A percentile compares a stretch with the other conserved stretches of the same genome.
Evolutionary conservation across 64 coral and sea anemone species (phyloP).

Genomic region (Montipora sp.): DNA sequence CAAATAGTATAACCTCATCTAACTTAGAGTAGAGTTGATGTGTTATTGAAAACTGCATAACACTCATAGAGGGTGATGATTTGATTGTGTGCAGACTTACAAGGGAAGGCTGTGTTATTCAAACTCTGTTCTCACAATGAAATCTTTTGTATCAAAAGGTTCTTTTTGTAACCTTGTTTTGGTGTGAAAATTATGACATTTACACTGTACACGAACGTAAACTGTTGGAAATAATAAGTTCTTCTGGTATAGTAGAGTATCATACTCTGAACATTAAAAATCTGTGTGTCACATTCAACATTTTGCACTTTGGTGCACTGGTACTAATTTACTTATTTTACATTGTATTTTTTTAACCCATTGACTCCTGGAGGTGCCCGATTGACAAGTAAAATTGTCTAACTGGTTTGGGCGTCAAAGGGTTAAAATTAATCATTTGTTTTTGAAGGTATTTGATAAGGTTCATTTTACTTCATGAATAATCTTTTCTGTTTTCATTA

Average conservation of each 20-base stretch:
- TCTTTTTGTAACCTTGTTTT: constrained; percentile 57
- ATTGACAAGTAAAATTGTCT: too few species aligned
- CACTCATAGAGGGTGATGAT: background rate
- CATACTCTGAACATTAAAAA: background rate
- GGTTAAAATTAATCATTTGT: background rate
- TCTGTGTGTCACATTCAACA: background rate
- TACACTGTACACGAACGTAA: background rate
- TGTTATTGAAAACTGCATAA: background rate
- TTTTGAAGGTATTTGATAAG: background rate
- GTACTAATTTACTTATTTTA: background rate
- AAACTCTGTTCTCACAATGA: constrained; percentile 13
- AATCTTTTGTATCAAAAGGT: constrained; percentile 64
- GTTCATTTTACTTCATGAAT: background rate
- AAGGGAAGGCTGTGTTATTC: background rate
- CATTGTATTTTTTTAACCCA: background rate
- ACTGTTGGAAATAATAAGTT: constrained; percentile 9
- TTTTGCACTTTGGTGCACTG: background rate
- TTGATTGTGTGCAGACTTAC: background rate
- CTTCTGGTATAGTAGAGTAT: background rate
- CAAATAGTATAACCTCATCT: too few species aligned
- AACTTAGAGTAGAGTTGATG: background rate
- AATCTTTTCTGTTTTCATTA: too few species aligned
- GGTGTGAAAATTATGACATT: constrained; percentile 21
- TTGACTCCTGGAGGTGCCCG: too few species aligned
- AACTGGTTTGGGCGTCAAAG: too few species aligned